phyloP scores from a whole-genome alignment of 2,888 invertebrate genomes.

The Autographa gamma region DNA sequence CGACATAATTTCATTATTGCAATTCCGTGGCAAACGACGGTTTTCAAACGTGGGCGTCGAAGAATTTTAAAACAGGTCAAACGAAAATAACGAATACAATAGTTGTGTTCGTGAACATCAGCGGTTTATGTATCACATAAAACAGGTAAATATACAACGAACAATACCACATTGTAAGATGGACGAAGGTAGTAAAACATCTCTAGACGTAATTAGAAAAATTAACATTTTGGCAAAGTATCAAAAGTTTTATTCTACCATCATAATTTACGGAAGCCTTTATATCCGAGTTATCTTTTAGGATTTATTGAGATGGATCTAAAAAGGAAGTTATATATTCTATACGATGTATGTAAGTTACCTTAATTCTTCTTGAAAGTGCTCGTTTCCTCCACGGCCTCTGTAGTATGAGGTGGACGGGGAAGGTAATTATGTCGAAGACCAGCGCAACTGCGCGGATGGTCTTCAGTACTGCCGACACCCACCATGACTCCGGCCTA shows the following conservation, averaged over 20 bases:
- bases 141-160: background rate
- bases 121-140: constrained; percentile 22
- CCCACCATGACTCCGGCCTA: constrained; percentile 91
- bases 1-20: constrained; percentile 25
- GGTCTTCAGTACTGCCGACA: constrained; percentile 92
- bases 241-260: constrained; percentile 12
- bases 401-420: constrained; percentile 96
- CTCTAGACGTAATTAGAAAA: constrained; percentile 15
- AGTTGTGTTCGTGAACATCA: constrained; percentile 21
- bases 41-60: constrained; percentile 45
- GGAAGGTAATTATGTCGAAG: constrained; percentile 97
- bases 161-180: background rate
- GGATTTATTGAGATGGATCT: too few relatives aligned
- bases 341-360: constrained; percentile 67
- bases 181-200: constrained; percentile 2
- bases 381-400: constrained; percentile 95
- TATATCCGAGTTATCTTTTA: background rate
- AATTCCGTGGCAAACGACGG: constrained; percentile 18
- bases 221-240: constrained; percentile 28
- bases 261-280: constrained; percentile 8
- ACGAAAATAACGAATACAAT: constrained; percentile 60
- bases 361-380: constrained; percentile 93
- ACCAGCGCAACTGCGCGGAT: constrained; percentile 95
- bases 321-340: too few relatives aligned
- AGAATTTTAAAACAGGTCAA: constrained; percentile 62